Evolutionary conservation across 2,113 vertebrate genomes (phyloP), one percentile per base, ranked within the genome.

Genomic region (Caloenas nicobarica): DNA sequence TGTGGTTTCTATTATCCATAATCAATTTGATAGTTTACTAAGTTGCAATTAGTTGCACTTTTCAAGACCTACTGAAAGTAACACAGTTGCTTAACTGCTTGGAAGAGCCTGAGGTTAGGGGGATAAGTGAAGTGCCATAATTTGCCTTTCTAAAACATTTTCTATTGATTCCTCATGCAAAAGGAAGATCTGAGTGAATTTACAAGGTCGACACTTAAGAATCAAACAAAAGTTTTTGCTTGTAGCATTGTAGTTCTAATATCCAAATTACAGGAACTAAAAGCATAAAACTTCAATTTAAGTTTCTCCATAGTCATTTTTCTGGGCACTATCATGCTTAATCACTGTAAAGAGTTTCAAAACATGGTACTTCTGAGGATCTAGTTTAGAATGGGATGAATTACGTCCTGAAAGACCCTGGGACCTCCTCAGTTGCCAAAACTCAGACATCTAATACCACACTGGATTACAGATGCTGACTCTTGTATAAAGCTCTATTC

Each of bases 1-100:
- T 60, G 51, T 64, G 61, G 46, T 84, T 93, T 71, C 77, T 96
- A 3, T 87, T 84, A 64, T 62, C 51, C 44, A 29, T 66, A 95
- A 91, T 84, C 58, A 87, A 84, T 89, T 76, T 78, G 48, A 26
- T 58, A 34, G 70, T 85, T 91, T 85, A 89, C 48, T 78, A 64
- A 79, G 16, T 42, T 91, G 72, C 91, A 91, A 73, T 96, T 86
- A 86, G 51, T 62, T 93, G 73, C 29, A 71, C 23, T 60, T 85
- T 74, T 68, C 46, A 71, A 93, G 87, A 68, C 53, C 53, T 29
- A 11, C 38, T 84, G 51, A 78, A 89, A 86, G 51, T 66, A 84
- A 58, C 25, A 29, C 42, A 74, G 23, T 81, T 89, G 10, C 28
- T 77, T 66, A 74, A 78, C 56, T 74, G 26, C 53, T 78, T 81